A percentile compares a stretch with the other conserved stretches of the same genome.
phyloP scores from a whole-genome alignment of 2,113 vertebrate species.

The Callithrix jacchus region DNA sequence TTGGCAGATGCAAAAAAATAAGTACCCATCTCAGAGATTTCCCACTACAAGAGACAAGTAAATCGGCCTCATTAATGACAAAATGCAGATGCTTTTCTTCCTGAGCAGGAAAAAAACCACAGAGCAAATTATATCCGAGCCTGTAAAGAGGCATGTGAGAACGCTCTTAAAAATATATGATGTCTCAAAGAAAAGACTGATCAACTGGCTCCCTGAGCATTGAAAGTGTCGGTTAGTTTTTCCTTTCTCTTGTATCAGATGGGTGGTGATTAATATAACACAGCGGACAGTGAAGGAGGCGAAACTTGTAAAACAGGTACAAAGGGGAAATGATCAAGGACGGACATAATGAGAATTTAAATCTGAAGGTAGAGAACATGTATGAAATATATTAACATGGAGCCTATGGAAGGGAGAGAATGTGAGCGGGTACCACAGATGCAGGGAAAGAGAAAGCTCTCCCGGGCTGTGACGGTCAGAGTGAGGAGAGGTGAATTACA shows the following conservation, averaged over 20 bases:
- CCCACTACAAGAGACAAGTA: constrained; percentile 13
- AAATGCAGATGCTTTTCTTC: constrained; percentile 63
- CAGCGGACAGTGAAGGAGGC: constrained; percentile 44
- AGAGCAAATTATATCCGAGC: constrained; percentile 52
- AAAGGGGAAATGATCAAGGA: constrained; percentile 28
- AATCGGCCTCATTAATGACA: constrained; percentile 49
- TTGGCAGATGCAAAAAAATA: not conserved
- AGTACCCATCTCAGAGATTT: constrained; percentile 28
- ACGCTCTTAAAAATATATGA: constrained; percentile 58
- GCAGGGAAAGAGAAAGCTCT: not conserved
- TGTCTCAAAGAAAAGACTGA: constrained; percentile 47
- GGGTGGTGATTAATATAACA: constrained; percentile 53
- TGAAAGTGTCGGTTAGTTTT: constrained; percentile 50
- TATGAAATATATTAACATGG: not conserved
- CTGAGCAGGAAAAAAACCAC: not conserved
- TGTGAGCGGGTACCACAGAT: fast-evolving
- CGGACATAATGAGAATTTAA: constrained; percentile 48
- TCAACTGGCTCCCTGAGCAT: not conserved
- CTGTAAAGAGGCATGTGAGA: constrained; percentile 36
- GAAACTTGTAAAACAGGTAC: constrained; percentile 11
- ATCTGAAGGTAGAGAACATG: constrained; percentile 9
- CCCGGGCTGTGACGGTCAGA: not conserved
- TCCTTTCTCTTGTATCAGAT: constrained; percentile 10
- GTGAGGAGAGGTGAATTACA: not conserved
- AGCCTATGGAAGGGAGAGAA: not conserved